A percentile compares a stretch with the other conserved stretches of the same genome.
These are phyloP conservation scores for Ischnura elegans DNA, from an alignment of 2,888 invertebrate genomes.

Conservation along the genomic window DNA sequence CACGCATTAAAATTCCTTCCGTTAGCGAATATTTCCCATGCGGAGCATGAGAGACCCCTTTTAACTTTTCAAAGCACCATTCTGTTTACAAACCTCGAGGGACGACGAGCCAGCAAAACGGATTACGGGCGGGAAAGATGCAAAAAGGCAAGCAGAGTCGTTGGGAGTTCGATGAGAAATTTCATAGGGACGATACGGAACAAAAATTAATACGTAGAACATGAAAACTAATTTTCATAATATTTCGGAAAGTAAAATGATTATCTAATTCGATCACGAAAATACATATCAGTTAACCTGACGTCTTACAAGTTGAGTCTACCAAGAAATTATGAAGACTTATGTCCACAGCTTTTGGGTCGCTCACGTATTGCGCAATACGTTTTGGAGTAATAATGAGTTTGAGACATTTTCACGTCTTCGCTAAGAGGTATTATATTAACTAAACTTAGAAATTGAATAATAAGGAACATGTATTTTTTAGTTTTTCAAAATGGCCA, in stretches of 20 bases:
- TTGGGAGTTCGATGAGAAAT: not conserved
- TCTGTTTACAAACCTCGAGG: not conserved
- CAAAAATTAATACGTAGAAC: too few relatives aligned
- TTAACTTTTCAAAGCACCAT: not conserved
- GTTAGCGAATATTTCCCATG: not conserved
- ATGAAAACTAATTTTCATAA: too few relatives aligned
- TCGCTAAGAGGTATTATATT: too few relatives aligned
- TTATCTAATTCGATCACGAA: too few relatives aligned
- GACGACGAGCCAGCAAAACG: not conserved
- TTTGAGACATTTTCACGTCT: too few relatives aligned
- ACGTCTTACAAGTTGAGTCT: slow-evolving; percentile 41
- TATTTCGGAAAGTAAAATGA: too few relatives aligned
- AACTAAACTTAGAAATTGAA: too few relatives aligned
- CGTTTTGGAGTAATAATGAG: too few relatives aligned
- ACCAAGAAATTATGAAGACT: not conserved
- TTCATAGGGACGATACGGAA: not conserved
- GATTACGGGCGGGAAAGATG: not conserved
- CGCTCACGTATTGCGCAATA: too few relatives aligned
- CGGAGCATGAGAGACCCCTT: not conserved
- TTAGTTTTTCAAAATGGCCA: too few relatives aligned
- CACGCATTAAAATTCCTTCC: not conserved
- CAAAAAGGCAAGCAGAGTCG: not conserved
- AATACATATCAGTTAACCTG: too few relatives aligned
- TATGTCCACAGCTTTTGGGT: not conserved
- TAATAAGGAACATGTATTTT: too few relatives aligned